Base-by-base conservation (phyloP, 2,888 invertebrate genomes). In the Pristionchus entomophagus region DNA sequence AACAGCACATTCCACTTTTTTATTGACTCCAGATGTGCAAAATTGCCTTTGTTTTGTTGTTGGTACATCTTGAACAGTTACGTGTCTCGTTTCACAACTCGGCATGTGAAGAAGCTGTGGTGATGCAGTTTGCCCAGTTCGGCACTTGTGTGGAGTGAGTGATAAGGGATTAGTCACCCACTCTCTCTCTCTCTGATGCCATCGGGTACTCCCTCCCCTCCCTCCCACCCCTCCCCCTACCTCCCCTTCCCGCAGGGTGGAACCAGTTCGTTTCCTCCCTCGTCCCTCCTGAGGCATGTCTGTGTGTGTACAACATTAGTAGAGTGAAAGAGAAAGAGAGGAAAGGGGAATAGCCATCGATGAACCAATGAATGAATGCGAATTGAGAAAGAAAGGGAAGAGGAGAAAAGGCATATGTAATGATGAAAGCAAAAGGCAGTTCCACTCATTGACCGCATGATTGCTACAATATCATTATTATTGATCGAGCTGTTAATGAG, bases 251-350 rank as follows among this genome's bases (percentile, higher is more conserved):
- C 41, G 45, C 29, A 73, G 19, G 73, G n/a, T 12, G 41, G 41
- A 73, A 73, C 73, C 12, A n/a, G 73, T 73, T 73, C 41, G 41
- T 19, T 0, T 32, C 17, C 26, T 29, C 41, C 41, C 22, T 10
- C 17, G 29, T 51, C 22, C 41, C 53, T 80, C 80, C 80, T 80
- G 53, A 73, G 73, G 73, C 73, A 73, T 73, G 73, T 73, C 41
- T 73, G 73, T 73, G 73, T 73, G 73, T 73, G 41, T 73, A 73
- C 73, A 73, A 73, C 73, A 73, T 73, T 73, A 73, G 73, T n/a
- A n/a, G n/a, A n/a, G n/a, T n/a, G n/a, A 29, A 17, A 32, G 78
- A 51, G 29, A 78, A 38, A 45, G 45, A 38, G 78, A 78, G 49
- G 49, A 51, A 22, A 22, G 22, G n/a, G 65, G 22, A 69, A 69